phyloP scores from a whole-genome alignment of 2,113 vertebrate genomes.

The Sturnus vulgaris region DNA sequence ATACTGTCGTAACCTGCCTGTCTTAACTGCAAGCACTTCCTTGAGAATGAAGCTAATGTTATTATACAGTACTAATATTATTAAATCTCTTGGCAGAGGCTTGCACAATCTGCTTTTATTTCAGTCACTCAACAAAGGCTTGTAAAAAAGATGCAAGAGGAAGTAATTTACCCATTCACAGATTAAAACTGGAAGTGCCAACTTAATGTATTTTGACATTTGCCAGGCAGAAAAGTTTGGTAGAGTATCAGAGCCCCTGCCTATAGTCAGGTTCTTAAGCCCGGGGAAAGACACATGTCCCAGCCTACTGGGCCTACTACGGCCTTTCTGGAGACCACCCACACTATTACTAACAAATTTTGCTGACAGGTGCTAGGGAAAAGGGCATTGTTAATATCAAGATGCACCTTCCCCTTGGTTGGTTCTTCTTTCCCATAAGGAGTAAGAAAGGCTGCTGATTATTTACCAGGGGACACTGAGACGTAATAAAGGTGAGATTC shows the following conservation, averaged over 20 bases:
- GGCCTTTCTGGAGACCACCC: background rate
- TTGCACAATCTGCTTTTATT: conserved; percentile 44
- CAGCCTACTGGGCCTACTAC: too few species aligned
- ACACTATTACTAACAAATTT: background rate
- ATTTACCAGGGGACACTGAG: background rate
- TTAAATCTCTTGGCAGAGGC: conserved; percentile 53
- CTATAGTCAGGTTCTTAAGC: background rate
- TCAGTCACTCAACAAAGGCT: conserved; percentile 35
- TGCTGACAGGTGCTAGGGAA: background rate
- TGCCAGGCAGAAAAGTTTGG: conserved; percentile 14
- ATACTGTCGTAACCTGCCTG: conserved; percentile 27
- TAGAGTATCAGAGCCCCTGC: background rate
- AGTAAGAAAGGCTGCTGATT: background rate
- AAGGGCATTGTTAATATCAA: background rate
- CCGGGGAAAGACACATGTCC: background rate
- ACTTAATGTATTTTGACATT: conserved; percentile 38
- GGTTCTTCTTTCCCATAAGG: background rate
- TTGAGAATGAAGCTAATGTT: conserved; percentile 21
- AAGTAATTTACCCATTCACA: conserved; percentile 52
- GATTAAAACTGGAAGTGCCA: conserved; percentile 59
- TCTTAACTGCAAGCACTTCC: background rate
- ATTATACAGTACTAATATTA: conserved; percentile 59
- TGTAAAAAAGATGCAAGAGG: conserved; percentile 51
- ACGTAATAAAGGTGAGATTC: background rate
- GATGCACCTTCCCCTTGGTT: background rate